Conservation (phyloP, 2,797 vertebrate genomes). For the Aselliscus stoliczkanus region DNA sequence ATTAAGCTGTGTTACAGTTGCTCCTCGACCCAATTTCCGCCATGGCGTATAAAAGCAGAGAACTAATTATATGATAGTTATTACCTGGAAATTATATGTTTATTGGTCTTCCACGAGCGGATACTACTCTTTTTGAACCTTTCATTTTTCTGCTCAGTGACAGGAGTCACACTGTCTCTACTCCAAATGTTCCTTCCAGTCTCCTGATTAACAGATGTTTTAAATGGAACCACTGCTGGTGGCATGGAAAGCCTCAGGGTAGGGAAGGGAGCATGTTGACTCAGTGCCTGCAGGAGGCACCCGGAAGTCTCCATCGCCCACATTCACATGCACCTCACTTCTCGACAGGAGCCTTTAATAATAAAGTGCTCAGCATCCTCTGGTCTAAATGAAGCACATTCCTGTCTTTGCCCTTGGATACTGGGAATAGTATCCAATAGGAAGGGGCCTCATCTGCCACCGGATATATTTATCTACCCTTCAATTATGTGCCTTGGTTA, state of each 20-base stretch:
- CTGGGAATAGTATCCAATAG: constrained; percentile 4
- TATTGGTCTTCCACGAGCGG: constrained; percentile 77
- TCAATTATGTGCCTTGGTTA: constrained; percentile 64
- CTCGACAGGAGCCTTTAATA: not conserved
- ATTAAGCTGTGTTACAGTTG: constrained; percentile 39
- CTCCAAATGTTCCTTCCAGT: constrained; percentile 19
- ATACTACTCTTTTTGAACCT: constrained; percentile 79
- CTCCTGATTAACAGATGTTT: constrained; percentile 45
- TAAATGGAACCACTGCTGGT: not conserved
- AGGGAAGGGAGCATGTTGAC: not conserved
- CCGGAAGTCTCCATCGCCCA: not conserved
- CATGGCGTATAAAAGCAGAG: constrained; percentile 68
- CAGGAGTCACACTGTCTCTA: constrained; percentile 69
- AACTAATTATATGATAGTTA: constrained; percentile 79
- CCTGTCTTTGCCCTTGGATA: not conserved
- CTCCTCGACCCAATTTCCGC: constrained; percentile 56
- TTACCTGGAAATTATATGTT: constrained; percentile 83
- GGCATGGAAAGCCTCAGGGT: not conserved
- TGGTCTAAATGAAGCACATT: not conserved
- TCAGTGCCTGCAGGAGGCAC: not conserved
- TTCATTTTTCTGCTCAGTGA: constrained; percentile 69
- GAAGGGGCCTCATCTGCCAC: constrained; percentile 8
- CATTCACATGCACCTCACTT: not conserved
- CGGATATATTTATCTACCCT: constrained; percentile 52
- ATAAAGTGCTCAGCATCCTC: not conserved